phyloP scores from a whole-genome alignment of 2,888 invertebrate species.

The Cataglyphis livida region DNA sequence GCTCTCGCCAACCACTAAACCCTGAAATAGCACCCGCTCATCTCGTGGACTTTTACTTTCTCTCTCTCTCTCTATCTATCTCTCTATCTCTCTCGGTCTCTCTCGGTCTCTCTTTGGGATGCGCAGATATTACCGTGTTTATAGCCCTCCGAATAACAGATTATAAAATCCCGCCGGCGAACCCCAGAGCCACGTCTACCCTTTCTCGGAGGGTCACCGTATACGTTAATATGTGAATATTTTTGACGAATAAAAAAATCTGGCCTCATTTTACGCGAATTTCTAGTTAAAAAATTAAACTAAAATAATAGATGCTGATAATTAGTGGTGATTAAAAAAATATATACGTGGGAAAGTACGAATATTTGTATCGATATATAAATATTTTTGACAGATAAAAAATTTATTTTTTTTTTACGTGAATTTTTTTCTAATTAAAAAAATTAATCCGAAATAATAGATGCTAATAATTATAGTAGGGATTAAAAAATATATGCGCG shows the following conservation, averaged over 20 bases:
- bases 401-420: not conserved
- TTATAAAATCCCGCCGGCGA: constrained; percentile 32
- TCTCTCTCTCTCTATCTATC: not conserved
- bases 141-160: constrained; percentile 40
- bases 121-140: constrained; percentile 38
- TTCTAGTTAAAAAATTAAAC: not conserved
- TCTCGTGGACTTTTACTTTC: constrained; percentile 22
- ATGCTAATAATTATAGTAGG: not conserved
- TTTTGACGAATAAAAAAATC: not conserved
- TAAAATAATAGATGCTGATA: not conserved
- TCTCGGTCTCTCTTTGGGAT: not conserved
- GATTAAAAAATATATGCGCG: not conserved
- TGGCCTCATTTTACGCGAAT: not conserved
- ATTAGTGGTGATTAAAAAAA: not conserved
- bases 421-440: too few species aligned
- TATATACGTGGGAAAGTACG: not conserved
- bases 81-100: not conserved
- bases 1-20: constrained; percentile 56
- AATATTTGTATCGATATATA: too few species aligned
- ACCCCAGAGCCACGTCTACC: not conserved
- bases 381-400: not conserved
- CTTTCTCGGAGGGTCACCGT: not conserved
- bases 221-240: not conserved
- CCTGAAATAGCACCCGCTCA: constrained; percentile 65
- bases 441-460: constrained; percentile 1